Evolutionary conservation across 2,797 vertebrate species (phyloP).

Genomic region (Amblyraja radiata): DNA sequence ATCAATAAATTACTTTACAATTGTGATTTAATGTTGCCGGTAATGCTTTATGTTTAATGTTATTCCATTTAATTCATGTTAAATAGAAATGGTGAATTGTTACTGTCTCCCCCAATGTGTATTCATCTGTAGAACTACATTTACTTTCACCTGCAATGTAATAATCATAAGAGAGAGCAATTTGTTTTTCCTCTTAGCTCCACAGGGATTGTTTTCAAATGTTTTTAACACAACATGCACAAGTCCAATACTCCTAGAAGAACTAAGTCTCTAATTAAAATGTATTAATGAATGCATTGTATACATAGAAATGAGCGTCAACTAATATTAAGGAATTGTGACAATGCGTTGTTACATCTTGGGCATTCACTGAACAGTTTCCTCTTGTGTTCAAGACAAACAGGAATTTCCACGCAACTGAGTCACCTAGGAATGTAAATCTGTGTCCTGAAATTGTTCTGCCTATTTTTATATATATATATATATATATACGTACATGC

Average conservation of each 20-base stretch:
- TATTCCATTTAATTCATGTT: constrained; percentile 53
- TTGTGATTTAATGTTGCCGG: neutral
- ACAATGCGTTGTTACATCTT: neutral
- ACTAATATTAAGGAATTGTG: constrained; percentile 1
- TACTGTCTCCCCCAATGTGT: constrained; percentile 66
- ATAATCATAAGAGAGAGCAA: constrained; percentile 67
- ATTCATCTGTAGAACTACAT: constrained; percentile 73
- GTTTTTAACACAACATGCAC: constrained; percentile 53
- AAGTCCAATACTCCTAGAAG: constrained; percentile 55
- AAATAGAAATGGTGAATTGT: constrained; percentile 68
- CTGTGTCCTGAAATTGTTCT: neutral
- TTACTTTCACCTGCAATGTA: constrained; percentile 76
- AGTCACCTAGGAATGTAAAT: neutral
- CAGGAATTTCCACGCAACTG: neutral
- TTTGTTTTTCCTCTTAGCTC: constrained; percentile 67
- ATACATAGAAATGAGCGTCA: neutral
- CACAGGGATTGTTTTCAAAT: constrained; percentile 67
- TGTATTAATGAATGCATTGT: constrained; percentile 44
- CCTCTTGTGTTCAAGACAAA: neutral
- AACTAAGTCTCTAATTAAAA: constrained; percentile 50
- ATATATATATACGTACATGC: neutral
- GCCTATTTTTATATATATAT: neutral
- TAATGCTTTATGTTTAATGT: constrained; percentile 39
- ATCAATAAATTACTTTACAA: neutral
- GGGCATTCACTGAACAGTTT: neutral